These are phyloP conservation scores for Microchrysa polita DNA, from an alignment of 2,888 invertebrate genomes.

Conservation along the genomic window DNA sequence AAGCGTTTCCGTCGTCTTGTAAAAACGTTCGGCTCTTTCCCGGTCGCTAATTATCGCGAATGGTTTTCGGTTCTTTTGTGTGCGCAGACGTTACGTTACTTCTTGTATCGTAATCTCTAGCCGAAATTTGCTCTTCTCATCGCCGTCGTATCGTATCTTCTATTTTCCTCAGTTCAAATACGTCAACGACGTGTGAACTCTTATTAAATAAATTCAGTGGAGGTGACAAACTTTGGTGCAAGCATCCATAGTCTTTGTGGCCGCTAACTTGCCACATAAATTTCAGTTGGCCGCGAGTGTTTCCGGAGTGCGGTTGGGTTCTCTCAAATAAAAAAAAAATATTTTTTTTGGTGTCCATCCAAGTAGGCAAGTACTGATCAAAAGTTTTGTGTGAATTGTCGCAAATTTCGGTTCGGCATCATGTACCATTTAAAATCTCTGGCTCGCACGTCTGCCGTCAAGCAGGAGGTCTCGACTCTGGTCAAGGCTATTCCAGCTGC, in stretches of 20 bases:
- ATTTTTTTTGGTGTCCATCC: neutral
- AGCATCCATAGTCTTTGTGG: slow-evolving; percentile 2
- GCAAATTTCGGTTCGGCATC: slow-evolving; percentile 54
- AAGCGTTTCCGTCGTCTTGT: neutral
- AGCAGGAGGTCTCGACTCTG: slow-evolving; percentile 70
- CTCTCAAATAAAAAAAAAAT: neutral
- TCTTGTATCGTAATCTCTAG: too few relatives aligned
- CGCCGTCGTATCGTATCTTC: too few relatives aligned
- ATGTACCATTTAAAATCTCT: slow-evolving; percentile 81
- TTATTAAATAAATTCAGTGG: slow-evolving; percentile 10
- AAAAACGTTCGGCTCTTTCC: too few relatives aligned
- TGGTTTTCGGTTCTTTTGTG: neutral
- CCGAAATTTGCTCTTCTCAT: too few relatives aligned
- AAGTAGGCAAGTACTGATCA: neutral
- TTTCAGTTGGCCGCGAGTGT: slow-evolving; percentile 42
- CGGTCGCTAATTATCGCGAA: too few relatives aligned
- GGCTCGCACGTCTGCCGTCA: slow-evolving; percentile 68
- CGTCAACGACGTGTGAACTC: slow-evolving; percentile 17
- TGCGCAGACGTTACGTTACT: slow-evolving; percentile 36
- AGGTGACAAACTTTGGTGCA: neutral
- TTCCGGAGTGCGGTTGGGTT: slow-evolving; percentile 42
- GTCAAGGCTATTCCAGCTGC: slow-evolving; percentile 72
- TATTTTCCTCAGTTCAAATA: slow-evolving; percentile 2
- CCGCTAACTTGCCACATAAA: slow-evolving; percentile 2
- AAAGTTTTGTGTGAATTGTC: neutral